phyloP scores from a whole-genome alignment of 2,888 invertebrate species.

The Folsomia manolachei region DNA sequence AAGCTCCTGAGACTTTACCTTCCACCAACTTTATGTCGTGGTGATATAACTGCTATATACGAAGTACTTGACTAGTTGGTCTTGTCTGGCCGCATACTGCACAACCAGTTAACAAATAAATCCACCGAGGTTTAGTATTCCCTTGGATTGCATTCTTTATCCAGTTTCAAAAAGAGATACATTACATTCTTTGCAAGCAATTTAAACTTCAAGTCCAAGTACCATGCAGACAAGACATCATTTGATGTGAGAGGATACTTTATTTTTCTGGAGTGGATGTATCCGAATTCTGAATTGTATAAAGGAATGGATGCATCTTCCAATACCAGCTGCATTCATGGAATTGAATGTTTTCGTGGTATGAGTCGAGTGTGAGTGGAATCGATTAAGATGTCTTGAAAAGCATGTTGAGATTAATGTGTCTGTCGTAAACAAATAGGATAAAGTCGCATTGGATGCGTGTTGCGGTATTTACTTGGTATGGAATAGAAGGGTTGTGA shows the following conservation, averaged over 20 bases:
- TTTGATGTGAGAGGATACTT: not conserved
- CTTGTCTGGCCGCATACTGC: too few species aligned
- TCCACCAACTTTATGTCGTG: not conserved
- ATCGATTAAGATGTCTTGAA: constrained; percentile 11
- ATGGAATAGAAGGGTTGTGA: not conserved
- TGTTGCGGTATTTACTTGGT: too few species aligned
- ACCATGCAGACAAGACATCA: not conserved
- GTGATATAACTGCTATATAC: too few species aligned
- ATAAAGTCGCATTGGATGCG: not conserved
- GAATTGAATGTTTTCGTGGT: not conserved
- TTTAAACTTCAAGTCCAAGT: not conserved
- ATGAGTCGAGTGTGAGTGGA: not conserved
- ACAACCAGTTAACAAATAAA: not conserved
- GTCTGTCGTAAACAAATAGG: constrained; percentile 13
- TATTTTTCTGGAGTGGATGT: too few species aligned
- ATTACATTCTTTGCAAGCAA: not conserved
- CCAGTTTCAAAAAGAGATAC: not conserved
- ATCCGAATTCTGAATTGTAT: too few species aligned
- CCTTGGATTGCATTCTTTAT: not conserved
- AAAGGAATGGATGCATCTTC: not conserved
- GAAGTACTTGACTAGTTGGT: too few species aligned
- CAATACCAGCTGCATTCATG: not conserved
- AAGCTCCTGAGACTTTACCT: too few species aligned
- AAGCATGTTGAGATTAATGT: constrained; percentile 8
- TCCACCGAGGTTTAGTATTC: not conserved